phyloP scores from a whole-genome alignment of 2,113 vertebrate species.

The Mus spicilegus region DNA sequence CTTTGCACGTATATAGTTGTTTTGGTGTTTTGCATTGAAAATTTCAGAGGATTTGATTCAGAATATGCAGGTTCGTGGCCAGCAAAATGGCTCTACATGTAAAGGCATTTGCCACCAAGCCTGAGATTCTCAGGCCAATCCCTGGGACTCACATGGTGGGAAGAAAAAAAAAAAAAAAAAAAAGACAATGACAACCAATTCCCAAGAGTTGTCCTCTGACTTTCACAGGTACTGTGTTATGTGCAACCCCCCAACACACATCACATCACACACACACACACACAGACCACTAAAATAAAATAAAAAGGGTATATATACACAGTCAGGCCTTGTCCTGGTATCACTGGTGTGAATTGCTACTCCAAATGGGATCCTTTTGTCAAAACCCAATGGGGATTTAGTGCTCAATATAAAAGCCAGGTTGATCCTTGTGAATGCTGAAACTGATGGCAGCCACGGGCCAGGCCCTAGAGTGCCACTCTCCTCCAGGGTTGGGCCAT shows the following conservation, averaged over 20 bases:
- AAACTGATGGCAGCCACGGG: background rate
- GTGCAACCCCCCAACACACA: background rate
- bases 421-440: background rate
- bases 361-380: background rate
- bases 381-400: background rate
- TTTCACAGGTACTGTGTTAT: background rate
- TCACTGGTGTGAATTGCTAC: background rate
- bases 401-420: background rate
- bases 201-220: too few relatives aligned
- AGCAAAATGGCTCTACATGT: background rate
- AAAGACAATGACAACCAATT: background rate
- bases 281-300: background rate
- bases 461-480: background rate
- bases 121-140: background rate
- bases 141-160: background rate
- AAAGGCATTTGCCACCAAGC: background rate
- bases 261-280: background rate
- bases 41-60: background rate
- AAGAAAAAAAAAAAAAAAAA: too few relatives aligned
- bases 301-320: background rate
- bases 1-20: fast-evolving
- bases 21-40: background rate
- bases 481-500: too few relatives aligned
- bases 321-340: background rate
- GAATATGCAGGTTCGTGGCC: background rate